These are phyloP conservation scores for Paralichthys olivaceus DNA, from an alignment of 2,113 vertebrate species.

Conservation along the genomic window DNA sequence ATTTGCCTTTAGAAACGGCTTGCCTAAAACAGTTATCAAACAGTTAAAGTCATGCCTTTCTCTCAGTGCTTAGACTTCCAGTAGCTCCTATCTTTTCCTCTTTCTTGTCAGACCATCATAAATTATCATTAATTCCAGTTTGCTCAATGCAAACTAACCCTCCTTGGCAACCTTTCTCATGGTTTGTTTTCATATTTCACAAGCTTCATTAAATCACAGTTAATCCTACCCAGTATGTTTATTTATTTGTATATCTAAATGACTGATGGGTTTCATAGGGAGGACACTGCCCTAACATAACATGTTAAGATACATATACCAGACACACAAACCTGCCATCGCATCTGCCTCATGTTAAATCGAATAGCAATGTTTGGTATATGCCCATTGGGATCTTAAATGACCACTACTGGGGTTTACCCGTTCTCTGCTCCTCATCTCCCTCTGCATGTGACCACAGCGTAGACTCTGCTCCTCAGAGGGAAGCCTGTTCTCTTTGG, in stretches of 20 bases:
- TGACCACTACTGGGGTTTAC: slow-evolving; percentile 26
- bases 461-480: slow-evolving; percentile 27
- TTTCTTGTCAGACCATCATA: slow-evolving; percentile 33
- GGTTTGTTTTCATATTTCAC: slow-evolving; percentile 18
- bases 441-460: slow-evolving; percentile 35
- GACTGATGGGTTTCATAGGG: neutral
- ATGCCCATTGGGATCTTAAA: slow-evolving; percentile 21
- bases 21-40: slow-evolving; percentile 4
- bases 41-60: slow-evolving; percentile 28
- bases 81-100: slow-evolving; percentile 29
- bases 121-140: slow-evolving; percentile 46
- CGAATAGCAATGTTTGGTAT: slow-evolving; percentile 25
- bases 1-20: slow-evolving; percentile 27
- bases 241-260: neutral
- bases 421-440: slow-evolving; percentile 18
- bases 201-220: slow-evolving; percentile 7
- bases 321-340: slow-evolving; percentile 8
- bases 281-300: neutral
- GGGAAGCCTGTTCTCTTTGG: slow-evolving; percentile 49
- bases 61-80: neutral
- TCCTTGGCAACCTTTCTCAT: slow-evolving; percentile 18
- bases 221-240: neutral
- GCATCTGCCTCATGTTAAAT: slow-evolving; percentile 31
- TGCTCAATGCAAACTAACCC: neutral
- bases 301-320: neutral